Percentiles rank a stretch among this genome's conserved stretches.
Conservation (phyloP, 2,888 invertebrate genomes). For the Caenorhabditis zanzibari region DNA sequence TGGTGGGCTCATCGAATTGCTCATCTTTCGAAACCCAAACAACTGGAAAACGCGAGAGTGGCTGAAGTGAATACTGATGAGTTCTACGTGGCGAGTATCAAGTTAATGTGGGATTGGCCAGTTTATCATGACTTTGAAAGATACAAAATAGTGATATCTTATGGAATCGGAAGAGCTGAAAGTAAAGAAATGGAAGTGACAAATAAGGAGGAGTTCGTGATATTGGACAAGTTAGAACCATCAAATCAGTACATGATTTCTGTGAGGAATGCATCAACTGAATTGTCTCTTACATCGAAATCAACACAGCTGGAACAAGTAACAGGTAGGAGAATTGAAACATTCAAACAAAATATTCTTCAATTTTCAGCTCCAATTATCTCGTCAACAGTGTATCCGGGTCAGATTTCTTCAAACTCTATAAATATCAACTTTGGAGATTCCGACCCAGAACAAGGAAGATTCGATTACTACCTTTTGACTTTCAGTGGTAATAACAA, state of each 20-base stretch:
- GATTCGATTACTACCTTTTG: conserved; percentile 80
- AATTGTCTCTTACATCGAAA: conserved; percentile 75
- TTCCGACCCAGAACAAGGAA: conserved; percentile 80
- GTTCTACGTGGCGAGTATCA: conserved; percentile 78
- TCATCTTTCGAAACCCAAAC: conserved; percentile 77
- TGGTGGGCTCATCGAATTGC: conserved; percentile 81
- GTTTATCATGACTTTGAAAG: conserved; percentile 71
- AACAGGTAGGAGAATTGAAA: conserved; percentile 66
- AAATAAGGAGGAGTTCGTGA: conserved; percentile 68
- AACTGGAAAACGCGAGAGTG: conserved; percentile 74
- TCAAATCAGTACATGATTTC: conserved; percentile 77
- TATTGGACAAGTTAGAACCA: conserved; percentile 77
- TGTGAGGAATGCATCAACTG: conserved; percentile 78
- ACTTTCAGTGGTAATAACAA: conserved; percentile 79
- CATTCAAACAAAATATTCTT: background rate
- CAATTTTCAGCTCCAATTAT: conserved; percentile 78
- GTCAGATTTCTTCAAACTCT: conserved; percentile 81
- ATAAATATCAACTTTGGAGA: conserved; percentile 83
- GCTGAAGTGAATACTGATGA: conserved; percentile 77
- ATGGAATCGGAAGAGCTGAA: conserved; percentile 74
- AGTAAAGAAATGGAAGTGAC: conserved; percentile 63
- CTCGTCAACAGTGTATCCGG: conserved; percentile 81
- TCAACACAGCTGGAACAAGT: conserved; percentile 77
- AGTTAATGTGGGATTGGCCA: conserved; percentile 77
- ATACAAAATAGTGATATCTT: conserved; percentile 78